These are phyloP conservation scores for Aphaenogaster floridana DNA, from an alignment of 1,140 invertebrate genomes.

Conservation along the genomic window DNA sequence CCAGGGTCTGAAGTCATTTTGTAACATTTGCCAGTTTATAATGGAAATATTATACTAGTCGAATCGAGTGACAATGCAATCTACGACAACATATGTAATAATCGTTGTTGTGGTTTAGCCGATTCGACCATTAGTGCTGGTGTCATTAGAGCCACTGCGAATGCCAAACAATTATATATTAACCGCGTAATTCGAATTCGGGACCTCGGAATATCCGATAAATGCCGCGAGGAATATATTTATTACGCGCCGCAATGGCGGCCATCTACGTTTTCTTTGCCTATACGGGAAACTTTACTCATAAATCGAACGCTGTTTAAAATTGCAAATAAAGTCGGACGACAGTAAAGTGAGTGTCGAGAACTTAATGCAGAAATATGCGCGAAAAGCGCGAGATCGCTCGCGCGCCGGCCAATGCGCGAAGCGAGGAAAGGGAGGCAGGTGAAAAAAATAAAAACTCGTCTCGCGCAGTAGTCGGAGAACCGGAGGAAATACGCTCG, in stretches of 20 bases:
- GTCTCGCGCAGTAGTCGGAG: constrained; percentile 25
- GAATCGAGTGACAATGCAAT: constrained; percentile 11
- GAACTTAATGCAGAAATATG: constrained; percentile 65
- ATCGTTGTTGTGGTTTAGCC: constrained; percentile 26
- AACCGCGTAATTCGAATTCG: constrained; percentile 34
- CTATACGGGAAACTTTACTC: constrained; percentile 40
- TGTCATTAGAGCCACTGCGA: constrained; percentile 29
- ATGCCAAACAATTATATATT: constrained; percentile 60
- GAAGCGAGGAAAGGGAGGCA: neutral
- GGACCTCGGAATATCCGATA: constrained; percentile 4
- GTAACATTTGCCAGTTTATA: neutral
- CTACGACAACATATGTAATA: constrained; percentile 29
- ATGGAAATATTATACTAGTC: constrained; percentile 6
- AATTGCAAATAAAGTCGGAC: constrained; percentile 59
- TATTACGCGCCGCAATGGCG: constrained; percentile 6
- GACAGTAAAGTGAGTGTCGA: constrained; percentile 51
- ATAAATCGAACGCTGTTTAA: constrained; percentile 37
- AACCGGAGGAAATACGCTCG: constrained; percentile 56
- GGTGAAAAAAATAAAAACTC: constrained; percentile 38
- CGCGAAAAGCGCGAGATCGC: constrained; percentile 33
- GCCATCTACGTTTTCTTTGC: neutral
- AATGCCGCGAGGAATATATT: constrained; percentile 48
- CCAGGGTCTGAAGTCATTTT: neutral
- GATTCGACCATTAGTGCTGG: constrained; percentile 40
- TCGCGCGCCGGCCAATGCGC: neutral